phyloP scores from a whole-genome alignment of 2,113 vertebrate species.

The Paracanthobrama guichenoti region DNA sequence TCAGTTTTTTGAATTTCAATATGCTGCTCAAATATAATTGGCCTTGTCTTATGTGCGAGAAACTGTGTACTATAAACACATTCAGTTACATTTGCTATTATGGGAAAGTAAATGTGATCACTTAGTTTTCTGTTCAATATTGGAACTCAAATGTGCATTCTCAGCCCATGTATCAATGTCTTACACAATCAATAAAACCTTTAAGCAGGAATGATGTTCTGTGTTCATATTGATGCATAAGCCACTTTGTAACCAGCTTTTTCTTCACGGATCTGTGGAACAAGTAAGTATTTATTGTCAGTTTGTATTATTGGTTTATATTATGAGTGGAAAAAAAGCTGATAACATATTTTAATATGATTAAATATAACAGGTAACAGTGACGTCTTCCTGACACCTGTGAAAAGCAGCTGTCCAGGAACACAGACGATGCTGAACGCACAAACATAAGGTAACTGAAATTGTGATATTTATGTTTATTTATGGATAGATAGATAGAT shows the following conservation, averaged over 20 bases:
- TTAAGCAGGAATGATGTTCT: background rate
- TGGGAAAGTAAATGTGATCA: background rate
- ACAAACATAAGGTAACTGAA: background rate
- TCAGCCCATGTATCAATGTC: background rate
- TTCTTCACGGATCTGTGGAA: background rate
- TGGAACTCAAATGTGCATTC: background rate
- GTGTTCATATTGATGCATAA: background rate
- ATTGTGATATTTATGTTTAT: background rate
- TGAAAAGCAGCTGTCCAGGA: background rate
- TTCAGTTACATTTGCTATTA: background rate
- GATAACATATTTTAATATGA: background rate
- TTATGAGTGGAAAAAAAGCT: background rate
- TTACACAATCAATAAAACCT: slow-evolving; percentile 13
- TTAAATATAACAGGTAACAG: background rate
- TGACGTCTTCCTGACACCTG: background rate
- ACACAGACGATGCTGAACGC: background rate
- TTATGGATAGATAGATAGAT: background rate
- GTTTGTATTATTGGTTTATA: background rate
- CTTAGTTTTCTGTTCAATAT: background rate
- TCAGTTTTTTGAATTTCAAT: slow-evolving; percentile 35
- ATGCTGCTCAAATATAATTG: background rate
- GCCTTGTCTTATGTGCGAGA: background rate
- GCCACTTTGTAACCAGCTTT: background rate
- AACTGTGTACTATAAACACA: background rate
- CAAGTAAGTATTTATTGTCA: slow-evolving; percentile 21